Evolutionary conservation across 2,888 invertebrate species (phyloP).

Genomic region (Drosophila dives): DNA sequence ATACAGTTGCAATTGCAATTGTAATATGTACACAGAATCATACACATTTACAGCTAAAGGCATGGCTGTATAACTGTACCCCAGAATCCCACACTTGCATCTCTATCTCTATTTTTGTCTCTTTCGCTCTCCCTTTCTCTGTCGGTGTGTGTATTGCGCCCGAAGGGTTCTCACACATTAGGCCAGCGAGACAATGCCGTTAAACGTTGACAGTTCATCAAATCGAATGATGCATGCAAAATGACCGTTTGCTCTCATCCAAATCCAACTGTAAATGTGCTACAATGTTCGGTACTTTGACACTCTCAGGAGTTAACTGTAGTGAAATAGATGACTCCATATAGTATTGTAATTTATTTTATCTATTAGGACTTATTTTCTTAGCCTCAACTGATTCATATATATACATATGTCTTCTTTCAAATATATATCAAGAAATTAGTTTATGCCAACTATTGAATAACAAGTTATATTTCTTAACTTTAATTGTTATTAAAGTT

Average conservation of each 20-base stretch:
- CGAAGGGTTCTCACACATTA: conserved; percentile 57
- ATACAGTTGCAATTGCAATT: conserved; percentile 58
- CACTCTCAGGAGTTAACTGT: not conserved
- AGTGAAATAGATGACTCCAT: not conserved
- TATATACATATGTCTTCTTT: not conserved
- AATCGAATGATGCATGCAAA: conserved; percentile 83
- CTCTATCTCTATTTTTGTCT: not conserved
- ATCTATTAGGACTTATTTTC: not conserved
- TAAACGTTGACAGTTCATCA: conserved; percentile 82
- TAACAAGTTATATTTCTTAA: not conserved
- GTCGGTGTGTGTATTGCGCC: not conserved
- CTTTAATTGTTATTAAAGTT: not conserved
- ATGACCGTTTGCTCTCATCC: conserved; percentile 53
- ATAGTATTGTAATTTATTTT: not conserved
- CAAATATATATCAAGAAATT: not conserved
- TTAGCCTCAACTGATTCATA: not conserved
- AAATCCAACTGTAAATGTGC: conserved; percentile 32
- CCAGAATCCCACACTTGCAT: conserved; percentile 22
- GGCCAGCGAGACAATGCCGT: conserved; percentile 56
- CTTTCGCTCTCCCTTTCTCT: not conserved
- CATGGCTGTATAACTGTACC: conserved; percentile 43
- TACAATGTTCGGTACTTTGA: conserved; percentile 20
- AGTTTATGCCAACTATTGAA: not conserved
- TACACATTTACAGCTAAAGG: conserved; percentile 32
- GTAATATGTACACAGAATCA: conserved; percentile 10